Percentiles rank a stretch among this genome's conserved stretches.
Evolutionary conservation across 2,888 invertebrate species (phyloP).

Genomic region (Drosophila mercatorum): DNA sequence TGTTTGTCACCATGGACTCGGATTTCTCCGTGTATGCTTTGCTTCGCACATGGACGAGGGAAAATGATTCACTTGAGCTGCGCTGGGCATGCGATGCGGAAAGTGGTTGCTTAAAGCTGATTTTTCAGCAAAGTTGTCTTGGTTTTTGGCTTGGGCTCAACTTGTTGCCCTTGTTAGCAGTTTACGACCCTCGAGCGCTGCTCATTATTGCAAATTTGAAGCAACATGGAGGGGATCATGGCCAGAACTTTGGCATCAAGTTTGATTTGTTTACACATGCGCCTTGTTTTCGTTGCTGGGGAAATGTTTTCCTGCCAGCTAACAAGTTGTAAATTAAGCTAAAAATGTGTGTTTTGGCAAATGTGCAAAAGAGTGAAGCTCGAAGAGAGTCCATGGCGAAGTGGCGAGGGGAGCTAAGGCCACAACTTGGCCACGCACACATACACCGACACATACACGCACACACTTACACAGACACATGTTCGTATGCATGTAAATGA

Average conservation of each 20-base stretch:
- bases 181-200: slow-evolving; percentile 58
- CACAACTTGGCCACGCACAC: slow-evolving; percentile 41
- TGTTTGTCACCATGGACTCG: neutral
- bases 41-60: neutral
- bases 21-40: neutral
- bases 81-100: slow-evolving; percentile 25
- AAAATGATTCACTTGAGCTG: slow-evolving; percentile 4
- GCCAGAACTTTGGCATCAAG: slow-evolving; percentile 65
- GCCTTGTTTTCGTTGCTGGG: slow-evolving; percentile 51
- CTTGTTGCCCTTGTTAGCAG: slow-evolving; percentile 63
- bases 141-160: slow-evolving; percentile 42
- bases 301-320: slow-evolving; percentile 67
- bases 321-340: slow-evolving; percentile 78
- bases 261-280: slow-evolving; percentile 74
- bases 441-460: neutral
- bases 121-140: slow-evolving; percentile 10
- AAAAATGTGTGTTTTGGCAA: slow-evolving; percentile 73
- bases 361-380: slow-evolving; percentile 51
- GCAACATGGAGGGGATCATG: slow-evolving; percentile 29
- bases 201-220: slow-evolving; percentile 66
- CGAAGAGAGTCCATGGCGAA: neutral
- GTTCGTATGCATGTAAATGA: slow-evolving; percentile 48
- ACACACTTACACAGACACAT: slow-evolving; percentile 1
- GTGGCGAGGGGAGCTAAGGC: slow-evolving; percentile 13
- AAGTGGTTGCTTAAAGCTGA: slow-evolving; percentile 53